These are phyloP conservation scores for Manis crassicaudata DNA, from an alignment of 2,797 vertebrate genomes.

Conservation along the genomic window DNA sequence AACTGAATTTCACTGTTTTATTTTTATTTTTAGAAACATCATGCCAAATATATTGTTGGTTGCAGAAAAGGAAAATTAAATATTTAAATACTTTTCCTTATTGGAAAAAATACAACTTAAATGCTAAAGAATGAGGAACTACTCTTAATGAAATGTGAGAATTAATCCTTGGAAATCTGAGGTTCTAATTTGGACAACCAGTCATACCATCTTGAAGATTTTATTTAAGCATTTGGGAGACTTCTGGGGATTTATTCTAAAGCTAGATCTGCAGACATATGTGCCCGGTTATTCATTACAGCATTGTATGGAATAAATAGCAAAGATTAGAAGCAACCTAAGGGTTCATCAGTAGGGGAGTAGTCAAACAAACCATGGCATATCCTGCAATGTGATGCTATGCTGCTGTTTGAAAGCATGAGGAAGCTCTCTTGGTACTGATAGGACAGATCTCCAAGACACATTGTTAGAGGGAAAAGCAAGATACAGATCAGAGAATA, in stretches of 20 bases:
- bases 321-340: slow-evolving; percentile 29
- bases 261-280: slow-evolving; percentile 38
- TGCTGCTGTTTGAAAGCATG: slow-evolving; percentile 7
- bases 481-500: neutral
- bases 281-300: slow-evolving; percentile 28
- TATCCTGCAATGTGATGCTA: neutral
- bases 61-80: slow-evolving; percentile 19
- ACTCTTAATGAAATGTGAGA: slow-evolving; percentile 37
- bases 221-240: slow-evolving; percentile 53
- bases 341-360: neutral
- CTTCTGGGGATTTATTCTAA: slow-evolving; percentile 44
- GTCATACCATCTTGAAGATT: slow-evolving; percentile 32
- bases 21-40: neutral
- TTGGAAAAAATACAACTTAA: slow-evolving; percentile 58
- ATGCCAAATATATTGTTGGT: slow-evolving; percentile 28
- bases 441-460: neutral
- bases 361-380: slow-evolving; percentile 19
- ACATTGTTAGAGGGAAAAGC: neutral
- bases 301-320: slow-evolving; percentile 49
- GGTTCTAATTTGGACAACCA: slow-evolving; percentile 36
- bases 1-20: neutral
- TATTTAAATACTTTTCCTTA: neutral
- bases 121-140: slow-evolving; percentile 52
- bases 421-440: neutral
- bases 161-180: slow-evolving; percentile 60